phyloP scores from a whole-genome alignment of 2,888 invertebrate species.

The Parochlus steinenii region DNA sequence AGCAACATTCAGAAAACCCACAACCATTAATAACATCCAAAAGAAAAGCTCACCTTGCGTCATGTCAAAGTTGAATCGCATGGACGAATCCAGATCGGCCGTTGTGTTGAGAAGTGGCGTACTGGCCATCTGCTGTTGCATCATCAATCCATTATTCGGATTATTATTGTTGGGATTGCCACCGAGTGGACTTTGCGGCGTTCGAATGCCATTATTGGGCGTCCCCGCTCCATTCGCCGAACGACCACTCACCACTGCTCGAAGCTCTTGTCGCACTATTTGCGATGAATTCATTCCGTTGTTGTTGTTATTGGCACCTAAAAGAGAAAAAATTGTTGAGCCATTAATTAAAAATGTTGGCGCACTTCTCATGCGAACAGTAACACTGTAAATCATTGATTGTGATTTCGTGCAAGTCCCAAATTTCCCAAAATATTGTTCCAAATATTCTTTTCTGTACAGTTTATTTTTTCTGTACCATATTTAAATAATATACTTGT shows the following conservation, averaged over 20 bases:
- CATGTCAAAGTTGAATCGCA: conserved; percentile 27
- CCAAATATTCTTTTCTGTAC: too few species aligned
- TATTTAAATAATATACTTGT: too few species aligned
- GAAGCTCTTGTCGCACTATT: conserved; percentile 79
- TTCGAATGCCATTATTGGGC: conserved; percentile 18
- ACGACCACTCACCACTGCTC: conserved; percentile 75
- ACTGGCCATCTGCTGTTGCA: conserved; percentile 15
- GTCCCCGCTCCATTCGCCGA: conserved; percentile 22
- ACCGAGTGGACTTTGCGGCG: conserved; percentile 28
- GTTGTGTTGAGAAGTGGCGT: conserved; percentile 24
- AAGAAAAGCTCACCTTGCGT: conserved; percentile 24
- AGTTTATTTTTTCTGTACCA: too few species aligned
- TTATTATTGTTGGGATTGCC: conserved; percentile 17
- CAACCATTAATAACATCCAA: background rate
- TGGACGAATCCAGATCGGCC: conserved; percentile 25
- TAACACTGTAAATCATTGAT: too few species aligned
- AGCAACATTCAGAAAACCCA: background rate
- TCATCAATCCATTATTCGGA: conserved; percentile 15
- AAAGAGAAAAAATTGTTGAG: too few species aligned
- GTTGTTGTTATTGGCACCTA: conserved; percentile 36
- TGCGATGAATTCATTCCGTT: conserved; percentile 54
- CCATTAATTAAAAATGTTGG: too few species aligned
- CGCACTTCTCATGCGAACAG: too few species aligned
- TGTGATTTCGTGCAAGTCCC: too few species aligned
- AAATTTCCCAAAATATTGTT: too few species aligned